These are phyloP conservation scores for Leptura quadrifasciata DNA, from an alignment of 2,888 invertebrate genomes.

Conservation along the genomic window DNA sequence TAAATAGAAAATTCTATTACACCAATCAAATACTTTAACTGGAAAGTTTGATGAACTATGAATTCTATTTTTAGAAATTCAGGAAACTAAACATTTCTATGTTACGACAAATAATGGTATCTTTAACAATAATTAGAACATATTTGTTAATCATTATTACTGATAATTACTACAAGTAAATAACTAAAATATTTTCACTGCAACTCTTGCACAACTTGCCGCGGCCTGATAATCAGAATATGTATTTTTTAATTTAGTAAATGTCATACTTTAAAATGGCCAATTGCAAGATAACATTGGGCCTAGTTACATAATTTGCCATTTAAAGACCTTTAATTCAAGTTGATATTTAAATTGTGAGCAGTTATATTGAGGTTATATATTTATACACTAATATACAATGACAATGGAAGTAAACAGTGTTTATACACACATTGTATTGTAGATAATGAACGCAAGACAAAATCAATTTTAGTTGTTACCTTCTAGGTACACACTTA, in stretches of 20 bases:
- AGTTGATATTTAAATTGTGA: not conserved
- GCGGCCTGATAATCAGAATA: not conserved
- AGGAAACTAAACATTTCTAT: not conserved
- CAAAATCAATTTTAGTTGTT: too few relatives aligned
- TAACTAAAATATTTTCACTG: not conserved
- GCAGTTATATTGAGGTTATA: not conserved
- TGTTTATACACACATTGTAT: too few relatives aligned
- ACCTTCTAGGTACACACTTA: too few relatives aligned
- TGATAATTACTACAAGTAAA: not conserved
- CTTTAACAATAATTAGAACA: not conserved
- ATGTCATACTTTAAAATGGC: not conserved
- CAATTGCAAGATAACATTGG: not conserved
- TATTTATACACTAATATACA: too few relatives aligned
- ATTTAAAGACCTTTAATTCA: not conserved
- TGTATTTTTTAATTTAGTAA: not conserved
- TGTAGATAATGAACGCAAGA: too few relatives aligned
- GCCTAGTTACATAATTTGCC: not conserved
- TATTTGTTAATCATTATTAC: not conserved
- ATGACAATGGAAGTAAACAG: too few relatives aligned
- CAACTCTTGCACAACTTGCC: not conserved
- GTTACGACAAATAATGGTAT: not conserved
- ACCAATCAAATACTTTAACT: not conserved
- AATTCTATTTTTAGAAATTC: not conserved
- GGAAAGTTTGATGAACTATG: not conserved
- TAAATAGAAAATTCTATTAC: not conserved